Conservation (phyloP, 2,888 invertebrate species). For the Stenurella melanura region DNA sequence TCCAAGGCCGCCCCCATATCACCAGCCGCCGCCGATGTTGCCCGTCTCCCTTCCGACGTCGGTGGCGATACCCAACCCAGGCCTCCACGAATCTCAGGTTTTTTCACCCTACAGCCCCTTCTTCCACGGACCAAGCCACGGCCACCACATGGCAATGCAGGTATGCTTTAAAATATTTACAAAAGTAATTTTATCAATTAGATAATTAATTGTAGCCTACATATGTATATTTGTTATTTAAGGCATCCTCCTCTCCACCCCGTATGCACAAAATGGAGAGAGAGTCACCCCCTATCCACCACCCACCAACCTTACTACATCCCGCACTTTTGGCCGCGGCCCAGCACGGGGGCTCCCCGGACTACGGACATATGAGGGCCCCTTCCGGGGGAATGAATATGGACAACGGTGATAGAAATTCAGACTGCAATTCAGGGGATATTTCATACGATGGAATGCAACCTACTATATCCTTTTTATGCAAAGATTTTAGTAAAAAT, state of each 20-base stretch:
- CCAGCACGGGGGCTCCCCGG: constrained; percentile 87
- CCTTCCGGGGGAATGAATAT: constrained; percentile 76
- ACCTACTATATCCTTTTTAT: constrained; percentile 97
- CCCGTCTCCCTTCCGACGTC: constrained; percentile 93
- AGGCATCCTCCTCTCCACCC: constrained; percentile 78
- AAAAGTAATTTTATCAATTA: background rate
- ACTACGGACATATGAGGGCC: constrained; percentile 83
- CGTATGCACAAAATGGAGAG: constrained; percentile 82
- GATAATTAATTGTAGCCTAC: background rate
- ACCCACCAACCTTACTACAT: constrained; percentile 89
- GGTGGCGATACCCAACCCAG: constrained; percentile 97
- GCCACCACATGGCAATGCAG: constrained; percentile 74
- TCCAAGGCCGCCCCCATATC: constrained; percentile 77
- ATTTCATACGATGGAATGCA: constrained; percentile 94
- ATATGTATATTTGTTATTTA: constrained; percentile 47
- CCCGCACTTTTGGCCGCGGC: constrained; percentile 89
- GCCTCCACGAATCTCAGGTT: constrained; percentile 94
- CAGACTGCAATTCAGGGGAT: constrained; percentile 94
- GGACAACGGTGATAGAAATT: constrained; percentile 90
- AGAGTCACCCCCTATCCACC: constrained; percentile 89
- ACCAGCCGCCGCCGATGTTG: constrained; percentile 87
- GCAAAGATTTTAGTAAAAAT: constrained; percentile 69
- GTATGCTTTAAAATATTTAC: constrained; percentile 59
- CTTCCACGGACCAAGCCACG: constrained; percentile 79
- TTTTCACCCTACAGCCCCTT: constrained; percentile 94